These are phyloP conservation scores for Dendropsophus ebraccatus DNA, from an alignment of 2,113 vertebrate genomes.

Conservation along the genomic window DNA sequence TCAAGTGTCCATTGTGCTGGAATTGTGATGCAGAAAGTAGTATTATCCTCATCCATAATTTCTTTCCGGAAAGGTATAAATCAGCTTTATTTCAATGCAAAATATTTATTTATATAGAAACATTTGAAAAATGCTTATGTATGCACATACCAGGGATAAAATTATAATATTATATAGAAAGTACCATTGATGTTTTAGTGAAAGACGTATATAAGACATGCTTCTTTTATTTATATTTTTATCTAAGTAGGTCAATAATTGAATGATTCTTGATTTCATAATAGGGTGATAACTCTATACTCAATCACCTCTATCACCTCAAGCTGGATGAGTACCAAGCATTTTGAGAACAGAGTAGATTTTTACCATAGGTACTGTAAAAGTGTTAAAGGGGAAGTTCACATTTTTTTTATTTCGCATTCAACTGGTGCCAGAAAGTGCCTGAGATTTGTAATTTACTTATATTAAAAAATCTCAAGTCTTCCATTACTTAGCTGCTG, in stretches of 20 bases:
- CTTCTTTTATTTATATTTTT: background rate
- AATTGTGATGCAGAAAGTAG: slow-evolving; percentile 42
- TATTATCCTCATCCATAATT: slow-evolving; percentile 39
- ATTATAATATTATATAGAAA: background rate
- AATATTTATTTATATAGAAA: slow-evolving; percentile 36
- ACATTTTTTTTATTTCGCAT: too few relatives aligned
- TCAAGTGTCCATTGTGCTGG: slow-evolving; percentile 44
- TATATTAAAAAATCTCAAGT: too few relatives aligned
- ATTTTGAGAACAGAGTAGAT: too few relatives aligned
- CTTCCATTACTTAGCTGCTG: too few relatives aligned
- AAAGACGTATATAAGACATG: background rate
- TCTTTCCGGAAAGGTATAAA: slow-evolving; percentile 27
- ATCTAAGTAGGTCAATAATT: background rate
- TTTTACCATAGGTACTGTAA: too few relatives aligned
- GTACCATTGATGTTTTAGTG: background rate
- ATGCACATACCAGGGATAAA: slow-evolving; percentile 8
- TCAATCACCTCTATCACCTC: too few relatives aligned
- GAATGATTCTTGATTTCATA: too few relatives aligned
- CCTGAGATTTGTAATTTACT: too few relatives aligned
- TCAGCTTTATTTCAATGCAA: slow-evolving; percentile 29
- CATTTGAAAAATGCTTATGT: slow-evolving; percentile 20
- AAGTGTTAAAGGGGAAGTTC: too few relatives aligned
- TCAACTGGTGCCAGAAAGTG: too few relatives aligned
- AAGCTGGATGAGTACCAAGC: too few relatives aligned
- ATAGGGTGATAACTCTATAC: too few relatives aligned